phyloP scores from a whole-genome alignment of 2,797 vertebrate species.

The Agapornis canus region DNA sequence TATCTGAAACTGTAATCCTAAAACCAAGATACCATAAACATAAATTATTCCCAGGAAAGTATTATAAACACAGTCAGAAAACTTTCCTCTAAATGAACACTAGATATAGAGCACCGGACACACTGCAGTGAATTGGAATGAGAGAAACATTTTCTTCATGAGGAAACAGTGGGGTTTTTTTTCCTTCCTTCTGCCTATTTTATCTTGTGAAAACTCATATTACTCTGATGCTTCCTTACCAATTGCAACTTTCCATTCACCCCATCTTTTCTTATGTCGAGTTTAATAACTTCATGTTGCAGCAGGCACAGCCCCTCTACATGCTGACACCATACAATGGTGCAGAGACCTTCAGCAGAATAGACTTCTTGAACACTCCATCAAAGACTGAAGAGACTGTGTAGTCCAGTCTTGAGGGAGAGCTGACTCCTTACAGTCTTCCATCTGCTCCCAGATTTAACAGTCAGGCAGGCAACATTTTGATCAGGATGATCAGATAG shows the following conservation, averaged over 20 bases:
- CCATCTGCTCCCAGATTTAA: not conserved
- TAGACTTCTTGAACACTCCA: not conserved
- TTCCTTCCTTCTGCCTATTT: not conserved
- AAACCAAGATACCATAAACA: not conserved
- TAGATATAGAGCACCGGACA: not conserved
- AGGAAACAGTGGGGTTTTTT: not conserved
- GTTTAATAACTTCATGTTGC: not conserved
- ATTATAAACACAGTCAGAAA: not conserved
- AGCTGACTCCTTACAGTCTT: not conserved
- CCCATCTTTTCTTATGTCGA: not conserved
- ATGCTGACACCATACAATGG: accelerated
- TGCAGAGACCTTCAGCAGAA: not conserved
- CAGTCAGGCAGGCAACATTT: not conserved
- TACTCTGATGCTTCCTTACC: not conserved
- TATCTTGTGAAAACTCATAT: not conserved
- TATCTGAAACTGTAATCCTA: not conserved
- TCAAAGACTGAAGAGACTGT: not conserved
- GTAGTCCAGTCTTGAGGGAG: not conserved
- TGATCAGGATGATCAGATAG: not conserved
- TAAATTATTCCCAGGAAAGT: not conserved
- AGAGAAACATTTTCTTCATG: not conserved
- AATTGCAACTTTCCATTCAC: not conserved
- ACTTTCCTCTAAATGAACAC: not conserved
- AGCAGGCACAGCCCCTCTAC: not conserved
- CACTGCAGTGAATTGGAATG: not conserved